Evolutionary conservation across 2,888 invertebrate genomes (phyloP).

Genomic region (Coelopa pilipes): DNA sequence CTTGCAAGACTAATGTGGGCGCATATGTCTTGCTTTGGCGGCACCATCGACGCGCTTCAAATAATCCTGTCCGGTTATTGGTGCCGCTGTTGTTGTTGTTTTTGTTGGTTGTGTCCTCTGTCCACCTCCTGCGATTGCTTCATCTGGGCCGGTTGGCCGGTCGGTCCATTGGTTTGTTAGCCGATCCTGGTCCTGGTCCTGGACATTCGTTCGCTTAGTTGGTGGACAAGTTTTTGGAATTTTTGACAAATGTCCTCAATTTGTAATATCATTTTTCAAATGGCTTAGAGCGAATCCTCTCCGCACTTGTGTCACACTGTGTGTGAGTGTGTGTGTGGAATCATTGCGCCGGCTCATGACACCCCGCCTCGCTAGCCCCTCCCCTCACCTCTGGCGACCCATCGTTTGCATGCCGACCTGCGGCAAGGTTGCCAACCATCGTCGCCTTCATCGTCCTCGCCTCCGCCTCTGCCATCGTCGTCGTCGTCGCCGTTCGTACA

Average conservation of each 20-base stretch:
- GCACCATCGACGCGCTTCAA: slow-evolving; percentile 9
- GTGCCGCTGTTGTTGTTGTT: neutral
- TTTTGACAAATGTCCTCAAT: slow-evolving; percentile 65
- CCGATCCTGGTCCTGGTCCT: no score
- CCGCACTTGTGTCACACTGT: slow-evolving; percentile 10
- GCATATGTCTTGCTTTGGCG: slow-evolving; percentile 35
- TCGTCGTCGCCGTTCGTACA: slow-evolving; percentile 8
- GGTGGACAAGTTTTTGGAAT: slow-evolving; percentile 41
- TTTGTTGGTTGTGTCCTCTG: no score
- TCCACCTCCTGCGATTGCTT: neutral
- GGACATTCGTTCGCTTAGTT: no score
- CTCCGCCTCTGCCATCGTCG: slow-evolving; percentile 9
- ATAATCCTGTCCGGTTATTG: no score
- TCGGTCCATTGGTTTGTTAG: neutral
- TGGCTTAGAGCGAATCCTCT: slow-evolving; percentile 44
- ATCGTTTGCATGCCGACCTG: slow-evolving; percentile 26
- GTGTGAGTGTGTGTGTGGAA: slow-evolving; percentile 30
- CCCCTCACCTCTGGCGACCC: neutral
- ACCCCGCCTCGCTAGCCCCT: slow-evolving; percentile 13
- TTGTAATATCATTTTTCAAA: slow-evolving; percentile 66
- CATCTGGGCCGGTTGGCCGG: neutral
- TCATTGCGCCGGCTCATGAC: slow-evolving; percentile 25
- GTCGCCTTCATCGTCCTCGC: neutral
- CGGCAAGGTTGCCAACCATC: slow-evolving; percentile 4
- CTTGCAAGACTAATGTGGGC: neutral